Conservation (phyloP, 2,888 invertebrate genomes). For the Lepas anatifera region DNA sequence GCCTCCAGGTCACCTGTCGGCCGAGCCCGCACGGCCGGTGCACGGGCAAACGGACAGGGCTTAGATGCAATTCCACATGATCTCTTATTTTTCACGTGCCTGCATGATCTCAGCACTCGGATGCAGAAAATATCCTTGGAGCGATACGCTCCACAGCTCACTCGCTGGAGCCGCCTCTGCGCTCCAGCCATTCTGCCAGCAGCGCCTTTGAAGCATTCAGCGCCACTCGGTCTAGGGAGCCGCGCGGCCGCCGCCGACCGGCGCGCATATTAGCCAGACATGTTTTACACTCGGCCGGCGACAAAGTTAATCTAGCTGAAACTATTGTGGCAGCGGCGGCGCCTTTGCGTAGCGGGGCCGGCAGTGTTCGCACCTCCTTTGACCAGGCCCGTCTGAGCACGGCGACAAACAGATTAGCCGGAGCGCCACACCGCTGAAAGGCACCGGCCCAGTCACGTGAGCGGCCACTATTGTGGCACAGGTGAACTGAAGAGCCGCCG, state of each 20-base stretch:
- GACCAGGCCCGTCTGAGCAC: neutral
- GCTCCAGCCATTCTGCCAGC: neutral
- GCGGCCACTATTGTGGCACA: too few relatives aligned
- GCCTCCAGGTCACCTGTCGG: neutral
- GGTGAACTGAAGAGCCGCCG: too few relatives aligned
- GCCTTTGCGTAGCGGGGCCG: neutral
- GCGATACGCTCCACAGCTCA: too few relatives aligned
- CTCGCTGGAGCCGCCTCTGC: neutral
- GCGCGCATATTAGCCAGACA: constrained; percentile 7
- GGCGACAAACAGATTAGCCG: constrained; percentile 9
- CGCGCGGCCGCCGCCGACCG: neutral
- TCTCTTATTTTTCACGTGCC: too few relatives aligned
- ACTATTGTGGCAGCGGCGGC: constrained; percentile 1
- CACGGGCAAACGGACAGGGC: neutral
- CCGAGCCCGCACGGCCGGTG: neutral
- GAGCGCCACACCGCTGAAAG: neutral
- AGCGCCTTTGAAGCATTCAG: constrained; percentile 4
- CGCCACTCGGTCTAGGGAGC: constrained; percentile 1
- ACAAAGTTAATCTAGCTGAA: constrained; percentile 11
- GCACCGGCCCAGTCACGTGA: neutral
- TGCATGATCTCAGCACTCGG: too few relatives aligned
- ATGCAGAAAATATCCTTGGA: too few relatives aligned
- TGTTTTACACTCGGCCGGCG: constrained; percentile 3
- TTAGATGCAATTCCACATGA: too few relatives aligned
- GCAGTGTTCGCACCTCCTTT: constrained; percentile 1